Evolutionary conservation across 2,113 vertebrate genomes (phyloP).

Genomic region (Triplophysa rosa): DNA sequence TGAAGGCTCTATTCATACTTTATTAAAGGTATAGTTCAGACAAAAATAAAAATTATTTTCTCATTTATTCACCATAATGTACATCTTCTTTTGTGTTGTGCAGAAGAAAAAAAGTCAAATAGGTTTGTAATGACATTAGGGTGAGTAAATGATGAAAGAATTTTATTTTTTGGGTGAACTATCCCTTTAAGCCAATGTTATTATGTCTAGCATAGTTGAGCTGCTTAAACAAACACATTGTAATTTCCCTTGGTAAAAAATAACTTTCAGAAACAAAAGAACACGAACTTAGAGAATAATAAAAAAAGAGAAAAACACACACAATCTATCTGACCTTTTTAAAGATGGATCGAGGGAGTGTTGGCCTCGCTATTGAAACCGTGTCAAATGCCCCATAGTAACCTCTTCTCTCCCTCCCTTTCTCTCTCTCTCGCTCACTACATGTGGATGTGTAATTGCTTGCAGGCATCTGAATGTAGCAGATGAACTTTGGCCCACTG

Average conservation of each 20-base stretch:
- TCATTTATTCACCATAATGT: too few relatives aligned
- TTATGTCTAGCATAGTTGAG: conserved; percentile 45
- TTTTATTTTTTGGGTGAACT: too few relatives aligned
- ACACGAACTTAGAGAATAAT: conserved; percentile 27
- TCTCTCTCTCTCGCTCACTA: conserved; percentile 35
- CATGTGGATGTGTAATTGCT: conserved; percentile 71
- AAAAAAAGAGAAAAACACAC: conserved; percentile 60
- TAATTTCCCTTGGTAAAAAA: not conserved
- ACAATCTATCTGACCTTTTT: conserved; percentile 72
- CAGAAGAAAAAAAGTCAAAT: too few relatives aligned
- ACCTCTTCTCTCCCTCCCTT: conserved; percentile 64
- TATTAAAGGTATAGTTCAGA: too few relatives aligned
- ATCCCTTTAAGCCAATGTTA: not conserved
- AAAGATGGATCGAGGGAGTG: conserved; percentile 61
- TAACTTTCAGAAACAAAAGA: conserved; percentile 8
- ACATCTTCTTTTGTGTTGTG: too few relatives aligned
- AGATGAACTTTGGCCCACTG: conserved; percentile 81
- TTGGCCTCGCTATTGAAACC: conserved; percentile 73
- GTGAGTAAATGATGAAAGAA: too few relatives aligned
- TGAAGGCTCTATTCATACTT: not conserved
- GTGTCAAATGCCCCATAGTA: conserved; percentile 75
- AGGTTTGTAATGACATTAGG: too few relatives aligned
- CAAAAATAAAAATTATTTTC: too few relatives aligned
- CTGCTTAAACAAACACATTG: not conserved
- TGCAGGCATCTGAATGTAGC: conserved; percentile 71